These are phyloP conservation scores for Drosophila serrata DNA, from an alignment of 1,140 invertebrate species.

Conservation along the genomic window DNA sequence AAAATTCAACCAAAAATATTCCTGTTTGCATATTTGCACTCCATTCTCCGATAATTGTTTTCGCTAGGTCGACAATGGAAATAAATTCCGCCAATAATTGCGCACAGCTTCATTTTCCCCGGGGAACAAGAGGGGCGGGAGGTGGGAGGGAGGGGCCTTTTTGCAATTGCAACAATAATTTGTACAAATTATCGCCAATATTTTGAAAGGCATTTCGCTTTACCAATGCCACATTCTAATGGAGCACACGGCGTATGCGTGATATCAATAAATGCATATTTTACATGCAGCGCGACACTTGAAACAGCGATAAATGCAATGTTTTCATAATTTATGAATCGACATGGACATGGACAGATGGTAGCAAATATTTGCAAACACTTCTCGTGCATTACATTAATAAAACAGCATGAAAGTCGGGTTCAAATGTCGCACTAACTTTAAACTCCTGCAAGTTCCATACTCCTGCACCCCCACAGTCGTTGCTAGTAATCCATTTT, in stretches of 20 bases:
- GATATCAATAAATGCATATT: slow-evolving; percentile 61
- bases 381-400: slow-evolving; percentile 58
- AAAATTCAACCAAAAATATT: slow-evolving; percentile 72
- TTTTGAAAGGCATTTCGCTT: slow-evolving; percentile 67
- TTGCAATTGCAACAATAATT: slow-evolving; percentile 77
- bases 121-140: too few species aligned
- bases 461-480: too few species aligned
- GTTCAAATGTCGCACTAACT: slow-evolving; percentile 37
- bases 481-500: slow-evolving; percentile 16
- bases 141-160: too few species aligned
- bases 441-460: slow-evolving; percentile 14
- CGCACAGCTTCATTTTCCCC: slow-evolving; percentile 36
- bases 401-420: slow-evolving; percentile 46
- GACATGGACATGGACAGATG: slow-evolving; percentile 49
- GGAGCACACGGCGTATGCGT: slow-evolving; percentile 66
- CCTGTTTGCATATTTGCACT: slow-evolving; percentile 75
- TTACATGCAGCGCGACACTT: slow-evolving; percentile 42
- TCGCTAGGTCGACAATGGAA: slow-evolving; percentile 67
- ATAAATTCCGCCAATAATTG: slow-evolving; percentile 71
- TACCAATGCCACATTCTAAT: slow-evolving; percentile 27
- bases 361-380: slow-evolving; percentile 52
- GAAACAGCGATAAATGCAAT: slow-evolving; percentile 60
- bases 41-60: slow-evolving; percentile 72
- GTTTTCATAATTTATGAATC: slow-evolving; percentile 67
- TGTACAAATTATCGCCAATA: slow-evolving; percentile 77